Conservation (phyloP, 2,113 vertebrate species). For the Microtus richardsoni region DNA sequence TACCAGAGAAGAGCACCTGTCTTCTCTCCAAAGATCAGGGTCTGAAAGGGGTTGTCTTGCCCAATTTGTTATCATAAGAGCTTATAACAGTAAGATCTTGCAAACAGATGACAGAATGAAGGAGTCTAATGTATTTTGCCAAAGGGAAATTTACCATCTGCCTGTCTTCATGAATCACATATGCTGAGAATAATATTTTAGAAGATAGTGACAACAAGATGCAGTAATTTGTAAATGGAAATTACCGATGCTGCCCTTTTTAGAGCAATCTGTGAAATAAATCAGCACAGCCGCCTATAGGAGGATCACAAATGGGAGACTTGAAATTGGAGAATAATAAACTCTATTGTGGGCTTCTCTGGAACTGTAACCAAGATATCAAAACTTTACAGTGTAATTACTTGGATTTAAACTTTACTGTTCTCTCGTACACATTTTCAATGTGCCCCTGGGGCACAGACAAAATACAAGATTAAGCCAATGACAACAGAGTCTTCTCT, state of each 20-base stretch:
- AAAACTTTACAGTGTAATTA: slow-evolving; percentile 76
- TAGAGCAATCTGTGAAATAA: slow-evolving; percentile 76
- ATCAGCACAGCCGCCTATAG: slow-evolving; percentile 65
- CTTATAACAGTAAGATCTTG: slow-evolving; percentile 63
- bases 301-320: slow-evolving; percentile 69
- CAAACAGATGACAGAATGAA: slow-evolving; percentile 70
- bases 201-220: slow-evolving; percentile 76
- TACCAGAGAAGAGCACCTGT: slow-evolving; percentile 69
- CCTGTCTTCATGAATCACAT: slow-evolving; percentile 80
- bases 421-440: slow-evolving; percentile 47
- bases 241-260: slow-evolving; percentile 78
- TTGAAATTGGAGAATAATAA: slow-evolving; percentile 79
- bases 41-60: slow-evolving; percentile 61
- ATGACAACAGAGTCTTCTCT: slow-evolving; percentile 58
- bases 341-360: slow-evolving; percentile 66
- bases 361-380: slow-evolving; percentile 77
- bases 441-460: not conserved
- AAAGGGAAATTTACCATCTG: slow-evolving; percentile 82
- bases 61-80: slow-evolving; percentile 68
- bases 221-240: slow-evolving; percentile 81
- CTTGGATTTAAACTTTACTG: slow-evolving; percentile 71
- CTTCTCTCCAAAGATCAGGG: slow-evolving; percentile 61
- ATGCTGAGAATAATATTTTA: slow-evolving; percentile 82
- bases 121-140: slow-evolving; percentile 77
- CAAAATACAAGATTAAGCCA: slow-evolving; percentile 64